Percentiles rank a stretch among this genome's conserved stretches.
phyloP scores from a whole-genome alignment of 2,113 vertebrate genomes.

The Dicentrarchus labrax region DNA sequence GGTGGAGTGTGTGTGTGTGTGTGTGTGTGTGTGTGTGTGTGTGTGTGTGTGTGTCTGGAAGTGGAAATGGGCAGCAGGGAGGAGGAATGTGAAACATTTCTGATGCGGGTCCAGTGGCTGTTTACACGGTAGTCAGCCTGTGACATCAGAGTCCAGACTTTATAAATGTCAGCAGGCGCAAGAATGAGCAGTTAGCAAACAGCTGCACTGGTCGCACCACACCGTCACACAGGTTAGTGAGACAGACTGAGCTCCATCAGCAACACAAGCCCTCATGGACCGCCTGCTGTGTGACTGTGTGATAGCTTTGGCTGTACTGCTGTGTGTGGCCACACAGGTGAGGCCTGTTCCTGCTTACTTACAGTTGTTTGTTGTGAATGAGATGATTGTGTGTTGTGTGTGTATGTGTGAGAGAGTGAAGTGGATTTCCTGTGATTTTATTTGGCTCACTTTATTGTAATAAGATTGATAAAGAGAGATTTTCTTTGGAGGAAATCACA shows the following conservation, averaged over 20 bases:
- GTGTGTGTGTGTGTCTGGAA: constrained; percentile 64
- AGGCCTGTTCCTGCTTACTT: constrained; percentile 52
- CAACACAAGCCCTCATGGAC: constrained; percentile 71
- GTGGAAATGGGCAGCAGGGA: constrained; percentile 79
- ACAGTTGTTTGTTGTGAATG: neutral
- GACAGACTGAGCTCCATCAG: constrained; percentile 57
- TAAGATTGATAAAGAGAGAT: neutral
- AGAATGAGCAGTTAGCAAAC: constrained; percentile 75
- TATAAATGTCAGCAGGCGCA: constrained; percentile 82
- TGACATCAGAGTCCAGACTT: constrained; percentile 86
- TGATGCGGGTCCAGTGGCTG: constrained; percentile 79
- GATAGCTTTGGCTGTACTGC: constrained; percentile 68
- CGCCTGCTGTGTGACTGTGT: constrained; percentile 60
- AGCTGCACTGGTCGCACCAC: constrained; percentile 56
- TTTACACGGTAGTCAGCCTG: constrained; percentile 83
- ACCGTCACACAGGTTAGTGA: constrained; percentile 50
- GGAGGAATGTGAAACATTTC: constrained; percentile 88
- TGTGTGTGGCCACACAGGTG: constrained; percentile 82
- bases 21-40: constrained; percentile 55
- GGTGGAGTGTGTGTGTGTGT: constrained; percentile 50
- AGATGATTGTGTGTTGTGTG: neutral
- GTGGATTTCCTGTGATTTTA: neutral
- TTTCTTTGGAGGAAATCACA: neutral
- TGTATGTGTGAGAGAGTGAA: constrained; percentile 1
- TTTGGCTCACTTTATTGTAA: neutral